Evolutionary conservation across 2,797 vertebrate genomes (phyloP).

Genomic region (Dipus sagitta): DNA sequence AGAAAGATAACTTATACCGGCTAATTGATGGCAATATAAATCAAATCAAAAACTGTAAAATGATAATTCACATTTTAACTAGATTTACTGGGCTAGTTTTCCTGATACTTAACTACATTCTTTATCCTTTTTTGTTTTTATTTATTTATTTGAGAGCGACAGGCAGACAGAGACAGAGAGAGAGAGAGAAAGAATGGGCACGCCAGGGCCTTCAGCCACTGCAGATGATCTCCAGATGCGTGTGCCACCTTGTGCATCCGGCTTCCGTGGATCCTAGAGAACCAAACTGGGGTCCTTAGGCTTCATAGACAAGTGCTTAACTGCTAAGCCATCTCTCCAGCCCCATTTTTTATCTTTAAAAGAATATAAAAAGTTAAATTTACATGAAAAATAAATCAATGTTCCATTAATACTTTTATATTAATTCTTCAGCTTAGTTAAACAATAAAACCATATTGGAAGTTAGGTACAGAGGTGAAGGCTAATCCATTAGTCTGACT

Average conservation of each 20-base stretch:
- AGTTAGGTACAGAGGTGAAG: constrained; percentile 25
- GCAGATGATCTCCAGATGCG: no score
- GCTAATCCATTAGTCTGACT: constrained; percentile 53
- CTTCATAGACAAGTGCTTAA: no score
- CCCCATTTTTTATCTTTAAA: not conserved
- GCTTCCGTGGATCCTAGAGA: no score
- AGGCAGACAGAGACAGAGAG: no score
- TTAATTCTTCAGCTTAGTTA: constrained; percentile 36
- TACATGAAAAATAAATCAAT: constrained; percentile 44
- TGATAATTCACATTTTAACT: not conserved
- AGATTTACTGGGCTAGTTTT: constrained; percentile 10
- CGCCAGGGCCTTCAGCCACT: no score
- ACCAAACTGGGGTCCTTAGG: no score
- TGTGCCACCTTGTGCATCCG: no score
- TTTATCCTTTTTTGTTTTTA: not conserved
- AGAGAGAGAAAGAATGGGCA: no score
- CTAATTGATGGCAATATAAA: not conserved
- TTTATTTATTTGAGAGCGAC: no score
- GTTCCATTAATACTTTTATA: constrained; percentile 12
- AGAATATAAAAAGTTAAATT: constrained; percentile 36
- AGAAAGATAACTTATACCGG: constrained; percentile 14
- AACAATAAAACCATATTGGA: constrained; percentile 47
- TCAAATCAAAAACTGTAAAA: not conserved
- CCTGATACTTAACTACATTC: not conserved
- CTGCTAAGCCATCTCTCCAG: no score